Percentiles rank a stretch among this genome's conserved stretches.
These are phyloP conservation scores for Vireo altiloquus DNA, from an alignment of 2,113 vertebrate genomes.

Conservation along the genomic window DNA sequence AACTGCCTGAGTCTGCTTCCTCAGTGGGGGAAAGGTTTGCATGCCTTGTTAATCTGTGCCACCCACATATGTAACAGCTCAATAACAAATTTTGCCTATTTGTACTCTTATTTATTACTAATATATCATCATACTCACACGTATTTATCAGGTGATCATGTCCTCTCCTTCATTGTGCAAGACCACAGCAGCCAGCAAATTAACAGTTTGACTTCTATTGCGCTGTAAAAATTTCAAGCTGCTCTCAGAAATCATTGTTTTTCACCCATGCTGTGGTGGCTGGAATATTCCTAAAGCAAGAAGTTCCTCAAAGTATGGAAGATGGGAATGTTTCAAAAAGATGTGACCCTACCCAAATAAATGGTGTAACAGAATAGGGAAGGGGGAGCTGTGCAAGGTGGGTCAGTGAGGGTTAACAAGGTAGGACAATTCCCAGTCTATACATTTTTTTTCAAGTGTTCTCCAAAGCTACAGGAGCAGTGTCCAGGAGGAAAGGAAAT, in stretches of 20 bases:
- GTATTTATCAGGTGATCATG: not conserved
- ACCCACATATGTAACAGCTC: not conserved
- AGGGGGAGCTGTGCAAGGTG: not conserved
- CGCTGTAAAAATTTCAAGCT: not conserved
- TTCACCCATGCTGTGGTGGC: not conserved
- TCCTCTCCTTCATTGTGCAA: not conserved
- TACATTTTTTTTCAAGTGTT: accelerated
- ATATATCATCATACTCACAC: not conserved
- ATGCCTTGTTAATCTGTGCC: not conserved
- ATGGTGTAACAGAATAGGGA: accelerated
- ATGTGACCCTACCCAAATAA: not conserved
- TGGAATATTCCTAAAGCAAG: not conserved
- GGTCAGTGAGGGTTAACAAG: not conserved
- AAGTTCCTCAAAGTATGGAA: not conserved
- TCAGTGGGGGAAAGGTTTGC: not conserved
- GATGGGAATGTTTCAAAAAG: not conserved
- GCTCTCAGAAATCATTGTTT: not conserved
- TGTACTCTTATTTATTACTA: not conserved
- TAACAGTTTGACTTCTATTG: not conserved
- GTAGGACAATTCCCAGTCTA: not conserved
- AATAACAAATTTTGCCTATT: not conserved
- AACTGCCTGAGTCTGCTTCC: not conserved
- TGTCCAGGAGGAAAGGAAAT: not conserved
- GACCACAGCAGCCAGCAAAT: not conserved
- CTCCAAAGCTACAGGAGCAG: not conserved